Percentiles rank a stretch among this genome's conserved stretches.
Evolutionary conservation across 2,797 vertebrate genomes (phyloP).

Genomic region (Diplodus sargus): DNA sequence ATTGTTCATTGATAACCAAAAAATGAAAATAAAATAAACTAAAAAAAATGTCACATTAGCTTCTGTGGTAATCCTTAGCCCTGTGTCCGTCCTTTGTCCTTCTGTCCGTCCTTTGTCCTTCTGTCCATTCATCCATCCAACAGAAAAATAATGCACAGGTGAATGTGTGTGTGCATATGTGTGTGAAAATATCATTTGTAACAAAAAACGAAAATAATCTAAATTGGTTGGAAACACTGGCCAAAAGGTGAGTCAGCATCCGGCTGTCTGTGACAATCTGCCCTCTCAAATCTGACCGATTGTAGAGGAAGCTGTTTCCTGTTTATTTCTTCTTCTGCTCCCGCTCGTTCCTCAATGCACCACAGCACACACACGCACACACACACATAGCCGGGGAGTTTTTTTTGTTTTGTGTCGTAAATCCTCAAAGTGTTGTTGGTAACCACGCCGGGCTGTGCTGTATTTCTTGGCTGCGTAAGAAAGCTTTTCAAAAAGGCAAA

Average conservation of each 20-base stretch:
- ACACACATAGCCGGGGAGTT: constrained; percentile 21
- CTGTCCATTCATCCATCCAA: constrained; percentile 30
- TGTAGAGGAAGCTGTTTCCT: constrained; percentile 19
- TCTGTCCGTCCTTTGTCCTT: constrained; percentile 20
- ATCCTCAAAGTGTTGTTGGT: constrained; percentile 46
- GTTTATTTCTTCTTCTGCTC: constrained; percentile 8
- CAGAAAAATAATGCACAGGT: constrained; percentile 61
- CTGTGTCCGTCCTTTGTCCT: constrained; percentile 18
- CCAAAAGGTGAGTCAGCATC: constrained; percentile 47
- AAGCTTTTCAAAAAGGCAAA: constrained; percentile 52
- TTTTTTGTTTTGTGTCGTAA: constrained; percentile 44
- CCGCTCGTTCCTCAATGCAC: constrained; percentile 3
- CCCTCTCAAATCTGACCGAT: constrained; percentile 13
- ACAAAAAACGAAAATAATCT: constrained; percentile 64
- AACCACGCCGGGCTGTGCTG: constrained; percentile 50
- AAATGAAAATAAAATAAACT: constrained; percentile 47
- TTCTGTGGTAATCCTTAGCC: constrained; percentile 35
- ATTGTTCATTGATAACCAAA: constrained; percentile 74
- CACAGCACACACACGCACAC: not conserved
- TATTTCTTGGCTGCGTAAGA: constrained; percentile 74
- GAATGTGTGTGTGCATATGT: constrained; percentile 43
- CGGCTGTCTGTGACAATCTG: constrained; percentile 32
- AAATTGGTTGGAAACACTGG: constrained; percentile 55
- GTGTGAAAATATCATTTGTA: constrained; percentile 72
- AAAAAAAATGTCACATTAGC: constrained; percentile 58